A percentile compares a stretch with the other conserved stretches of the same genome.
Conservation (phyloP, 2,113 vertebrate species). For the Sprattus sprattus region DNA sequence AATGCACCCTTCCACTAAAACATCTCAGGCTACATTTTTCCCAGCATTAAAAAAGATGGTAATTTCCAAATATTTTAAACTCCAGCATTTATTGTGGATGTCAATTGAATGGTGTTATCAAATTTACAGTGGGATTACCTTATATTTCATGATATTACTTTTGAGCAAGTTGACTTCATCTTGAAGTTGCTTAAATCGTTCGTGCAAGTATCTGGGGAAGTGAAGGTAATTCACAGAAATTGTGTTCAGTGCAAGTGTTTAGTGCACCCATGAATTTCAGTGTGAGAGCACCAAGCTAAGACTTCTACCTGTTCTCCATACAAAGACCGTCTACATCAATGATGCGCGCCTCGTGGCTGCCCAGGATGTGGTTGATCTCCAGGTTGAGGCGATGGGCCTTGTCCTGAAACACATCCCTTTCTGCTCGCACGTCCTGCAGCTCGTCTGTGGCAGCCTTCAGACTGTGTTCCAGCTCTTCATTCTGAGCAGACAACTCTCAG, state of each 20-base stretch:
- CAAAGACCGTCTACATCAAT: slow-evolving; percentile 92
- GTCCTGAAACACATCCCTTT: slow-evolving; percentile 90
- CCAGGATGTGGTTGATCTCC: slow-evolving; percentile 91
- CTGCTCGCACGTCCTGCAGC: slow-evolving; percentile 87
- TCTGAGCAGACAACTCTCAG: slow-evolving; percentile 64
- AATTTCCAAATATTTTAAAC: slow-evolving; percentile 22
- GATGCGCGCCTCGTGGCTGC: slow-evolving; percentile 83
- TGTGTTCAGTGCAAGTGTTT: neutral
- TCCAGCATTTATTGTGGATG: too few relatives aligned
- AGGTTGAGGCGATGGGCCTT: slow-evolving; percentile 90
- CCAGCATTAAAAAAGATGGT: neutral
- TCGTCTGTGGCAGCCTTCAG: slow-evolving; percentile 86
- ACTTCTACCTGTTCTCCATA: slow-evolving; percentile 90
- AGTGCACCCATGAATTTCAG: too few relatives aligned
- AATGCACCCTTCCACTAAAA: neutral
- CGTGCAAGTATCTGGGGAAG: slow-evolving; percentile 86
- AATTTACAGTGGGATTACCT: slow-evolving; percentile 58
- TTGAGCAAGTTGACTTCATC: slow-evolving; percentile 92
- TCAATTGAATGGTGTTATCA: too few relatives aligned
- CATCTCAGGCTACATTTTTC: neutral
- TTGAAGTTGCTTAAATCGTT: slow-evolving; percentile 88
- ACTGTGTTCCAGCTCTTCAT: slow-evolving; percentile 85
- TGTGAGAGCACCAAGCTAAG: neutral
- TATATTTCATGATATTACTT: slow-evolving; percentile 90
- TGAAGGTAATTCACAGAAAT: neutral